A percentile compares a stretch with the other conserved stretches of the same genome.
These are phyloP conservation scores for Dolichopus griseipennis DNA, from an alignment of 2,888 invertebrate genomes.

Conservation along the genomic window DNA sequence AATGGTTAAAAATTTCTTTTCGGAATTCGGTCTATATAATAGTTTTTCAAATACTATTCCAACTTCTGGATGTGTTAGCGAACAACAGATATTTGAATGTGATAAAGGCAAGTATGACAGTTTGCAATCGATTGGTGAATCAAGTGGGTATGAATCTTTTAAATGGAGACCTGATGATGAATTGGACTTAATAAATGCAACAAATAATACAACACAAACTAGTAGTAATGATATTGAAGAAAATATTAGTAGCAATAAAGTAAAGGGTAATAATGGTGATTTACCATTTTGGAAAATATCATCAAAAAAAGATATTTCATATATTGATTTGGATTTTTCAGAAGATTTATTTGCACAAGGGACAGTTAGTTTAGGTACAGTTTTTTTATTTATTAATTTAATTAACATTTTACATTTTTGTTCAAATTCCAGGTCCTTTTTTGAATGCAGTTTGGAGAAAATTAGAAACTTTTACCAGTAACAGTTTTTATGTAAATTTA, in stretches of 20 bases:
- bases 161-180: constrained; percentile 51
- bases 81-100: constrained; percentile 24
- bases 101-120: constrained; percentile 48
- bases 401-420: constrained; percentile 8
- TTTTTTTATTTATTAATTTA: constrained; percentile 10
- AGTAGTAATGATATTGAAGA: constrained; percentile 34
- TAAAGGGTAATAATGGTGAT: constrained; percentile 24
- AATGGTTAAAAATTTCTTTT: constrained; percentile 39
- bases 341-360: constrained; percentile 44
- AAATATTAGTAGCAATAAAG: constrained; percentile 25
- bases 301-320: constrained; percentile 32
- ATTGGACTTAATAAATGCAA: constrained; percentile 27
- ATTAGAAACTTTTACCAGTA: constrained; percentile 72
- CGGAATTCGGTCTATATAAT: constrained; percentile 31
- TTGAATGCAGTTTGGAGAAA: constrained; percentile 71
- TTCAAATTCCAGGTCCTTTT: constrained; percentile 57
- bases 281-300: constrained; percentile 35
- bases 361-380: constrained; percentile 41
- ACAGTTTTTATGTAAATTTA: constrained; percentile 76
- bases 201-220: constrained; percentile 11
- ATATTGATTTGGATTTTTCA: constrained; percentile 42
- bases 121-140: constrained; percentile 60
- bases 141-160: constrained; percentile 69
- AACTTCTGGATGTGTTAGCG: not conserved
- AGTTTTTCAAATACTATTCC: constrained; percentile 2